Conservation (phyloP, 2,797 vertebrate species). For the Falco concolor region DNA sequence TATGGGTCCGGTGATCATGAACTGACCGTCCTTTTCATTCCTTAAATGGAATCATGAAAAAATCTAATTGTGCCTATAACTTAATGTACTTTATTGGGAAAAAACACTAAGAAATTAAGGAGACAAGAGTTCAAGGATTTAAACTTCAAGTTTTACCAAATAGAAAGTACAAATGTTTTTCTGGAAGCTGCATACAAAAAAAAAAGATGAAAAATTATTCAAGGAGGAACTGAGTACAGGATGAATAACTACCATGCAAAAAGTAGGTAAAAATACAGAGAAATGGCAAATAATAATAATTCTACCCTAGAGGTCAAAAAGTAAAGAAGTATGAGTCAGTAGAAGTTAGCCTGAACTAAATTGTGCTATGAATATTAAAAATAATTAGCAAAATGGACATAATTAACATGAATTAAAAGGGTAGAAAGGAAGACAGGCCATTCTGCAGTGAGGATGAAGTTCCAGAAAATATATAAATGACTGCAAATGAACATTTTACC, state of each 20-base stretch:
- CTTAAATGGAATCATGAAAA: neutral
- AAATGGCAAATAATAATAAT: neutral
- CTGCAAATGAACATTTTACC: neutral
- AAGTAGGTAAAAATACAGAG: neutral
- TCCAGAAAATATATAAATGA: neutral
- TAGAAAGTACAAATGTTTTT: neutral
- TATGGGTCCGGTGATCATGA: neutral
- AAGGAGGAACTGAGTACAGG: neutral
- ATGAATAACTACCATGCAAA: neutral
- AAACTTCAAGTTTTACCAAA: neutral
- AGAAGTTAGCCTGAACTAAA: neutral
- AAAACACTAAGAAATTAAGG: neutral
- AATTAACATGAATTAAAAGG: neutral
- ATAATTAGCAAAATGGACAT: neutral
- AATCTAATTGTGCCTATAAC: fast-evolving
- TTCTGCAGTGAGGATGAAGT: neutral
- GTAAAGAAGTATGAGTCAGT: neutral
- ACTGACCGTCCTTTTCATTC: neutral
- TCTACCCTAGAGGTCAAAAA: neutral
- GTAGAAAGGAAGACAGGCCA: neutral
- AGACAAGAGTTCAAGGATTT: neutral
- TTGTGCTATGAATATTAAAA: neutral
- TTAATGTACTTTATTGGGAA: neutral
- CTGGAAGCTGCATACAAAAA: neutral
- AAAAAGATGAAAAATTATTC: neutral